Evolutionary conservation across 2,113 vertebrate genomes (phyloP), one percentile per base, ranked within the genome.

Genomic region (Apaloderma vittatum): DNA sequence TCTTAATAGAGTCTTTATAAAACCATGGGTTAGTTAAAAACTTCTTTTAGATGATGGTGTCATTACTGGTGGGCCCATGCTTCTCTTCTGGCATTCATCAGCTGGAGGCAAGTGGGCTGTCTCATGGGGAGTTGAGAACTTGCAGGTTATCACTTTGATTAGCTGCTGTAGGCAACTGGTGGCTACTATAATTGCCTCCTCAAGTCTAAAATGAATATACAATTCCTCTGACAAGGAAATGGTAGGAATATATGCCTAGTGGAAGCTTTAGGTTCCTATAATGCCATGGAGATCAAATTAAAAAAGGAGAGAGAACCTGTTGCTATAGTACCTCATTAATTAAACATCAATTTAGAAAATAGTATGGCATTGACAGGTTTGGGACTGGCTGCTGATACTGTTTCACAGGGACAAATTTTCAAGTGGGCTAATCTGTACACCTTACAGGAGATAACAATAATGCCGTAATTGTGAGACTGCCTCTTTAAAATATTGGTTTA

Each of bases 261-360:
- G 74, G 94, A 94, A 93, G 22, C 81, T 93, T 85, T 86, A 79
- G 86, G 66, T 85, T 91, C 82, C 72, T 86, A 49, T 87, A 85
- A 73, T 95, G 92, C 92, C 94, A 37, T 73, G 67, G 86, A 97
- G 95, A 97, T 95, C 80, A 94, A 88, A 94, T 96, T 96, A 74
- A 93, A 96, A 95, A 88, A 78, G 72, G 61, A 77, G 45, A 76
- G 24, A 94, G 43, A 80, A 96, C 62, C 75, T 94, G 88, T 95
- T 96, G 93, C 78, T 80, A 74, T 30, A 61, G 54, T 23, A 66
- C 84, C 95, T 94, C 92, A 75, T 96, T 95, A 97, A 95, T 96
- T 94, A 95, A 96, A 87, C 84, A 95, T 65, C 57, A 92, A 68
- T 93, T 90, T 95, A 84, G 68, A 93, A 95, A 96, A 90, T 65